These are phyloP conservation scores for Aurelia aurita complex sp. Pacific DNA, from an alignment of 30 jellyfish, hydroid and myxozoan species.

Conservation along the genomic window DNA sequence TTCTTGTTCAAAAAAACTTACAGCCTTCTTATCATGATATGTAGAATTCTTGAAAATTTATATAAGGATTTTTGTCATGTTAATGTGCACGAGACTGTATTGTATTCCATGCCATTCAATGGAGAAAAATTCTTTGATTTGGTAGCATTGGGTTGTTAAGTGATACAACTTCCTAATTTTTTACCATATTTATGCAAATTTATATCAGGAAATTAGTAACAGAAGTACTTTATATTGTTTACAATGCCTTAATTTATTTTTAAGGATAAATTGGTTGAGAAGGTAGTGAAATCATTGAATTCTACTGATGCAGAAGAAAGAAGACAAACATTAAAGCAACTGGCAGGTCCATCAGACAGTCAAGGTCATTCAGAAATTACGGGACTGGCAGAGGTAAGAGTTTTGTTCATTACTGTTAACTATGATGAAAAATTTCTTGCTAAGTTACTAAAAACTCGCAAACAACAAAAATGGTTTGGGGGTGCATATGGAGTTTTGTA, in stretches of 20 bases:
- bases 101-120: no score
- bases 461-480: no score
- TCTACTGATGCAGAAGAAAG: conserved; percentile 68
- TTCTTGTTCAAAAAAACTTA: no score
- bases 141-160: not conserved
- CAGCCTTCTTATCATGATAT: no score
- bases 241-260: not conserved
- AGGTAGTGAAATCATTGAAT: conserved; percentile 48
- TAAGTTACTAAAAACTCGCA: not conserved
- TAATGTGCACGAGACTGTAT: no score
- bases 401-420: not conserved
- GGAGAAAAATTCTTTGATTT: not conserved
- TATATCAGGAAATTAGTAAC: no score
- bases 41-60: no score
- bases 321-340: conserved; percentile 47
- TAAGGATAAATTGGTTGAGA: conserved; percentile 70
- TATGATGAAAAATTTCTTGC: not conserved
- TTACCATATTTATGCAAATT: not conserved
- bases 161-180: not conserved
- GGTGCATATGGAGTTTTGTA: no score
- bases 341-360: conserved; percentile 55
- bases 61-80: no score
- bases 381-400: conserved; percentile 80
- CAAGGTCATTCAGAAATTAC: conserved; percentile 62
- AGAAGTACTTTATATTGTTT: no score